Evolutionary conservation across 1,140 invertebrate species (phyloP), one percentile per base, ranked within the genome.

Genomic region (Lepidurus arcticus): DNA sequence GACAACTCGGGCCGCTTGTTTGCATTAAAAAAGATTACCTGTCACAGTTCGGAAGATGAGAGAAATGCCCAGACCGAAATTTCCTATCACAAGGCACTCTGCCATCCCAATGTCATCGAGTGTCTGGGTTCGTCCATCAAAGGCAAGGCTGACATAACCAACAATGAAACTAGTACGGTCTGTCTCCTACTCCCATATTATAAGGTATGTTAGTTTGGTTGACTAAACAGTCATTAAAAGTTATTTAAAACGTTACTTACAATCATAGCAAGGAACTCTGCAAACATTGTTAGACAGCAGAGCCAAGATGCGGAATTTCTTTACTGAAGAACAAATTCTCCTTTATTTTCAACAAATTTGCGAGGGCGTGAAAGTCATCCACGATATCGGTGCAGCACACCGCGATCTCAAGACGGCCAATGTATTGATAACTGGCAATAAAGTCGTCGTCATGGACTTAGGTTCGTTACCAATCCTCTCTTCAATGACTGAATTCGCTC

Each of bases 361-460:
- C 83, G 89, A 93, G 82, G 93, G 90, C 7, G 85, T 94, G 0
- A 89, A 89, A 84, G 90, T 89, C 76, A 89, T 95, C 83, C 93
- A 95, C 84, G 88, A 91, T 81, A 86, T 88, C 43, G 89, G 89
- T 82, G 92, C 92, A 24, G 92, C 93, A 76, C 93, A 95, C 83
- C 88, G 93, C 83, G 93, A 96, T 86, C 84, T 95, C 47, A 95
- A 96, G 85, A 93, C 93, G 77, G 91, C 90, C 43, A 95, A 95
- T 86, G 89, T 95, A 81, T 88, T 94, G 81, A 84, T 95, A 34
- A 89, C 93, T 82, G 89, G 90, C 79, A 88, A 90, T 81, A 89
- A 86, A 77, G 91, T 93, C 3, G 86, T 95, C 73, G 88, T 95
- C 78, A 94, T 95, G 89, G 94, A 96, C 85, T 88, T 96, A 81